Percentiles rank a stretch among this genome's conserved stretches.
Evolutionary conservation across 1,140 invertebrate species (phyloP).

Genomic region (Coptotermes formosanus): DNA sequence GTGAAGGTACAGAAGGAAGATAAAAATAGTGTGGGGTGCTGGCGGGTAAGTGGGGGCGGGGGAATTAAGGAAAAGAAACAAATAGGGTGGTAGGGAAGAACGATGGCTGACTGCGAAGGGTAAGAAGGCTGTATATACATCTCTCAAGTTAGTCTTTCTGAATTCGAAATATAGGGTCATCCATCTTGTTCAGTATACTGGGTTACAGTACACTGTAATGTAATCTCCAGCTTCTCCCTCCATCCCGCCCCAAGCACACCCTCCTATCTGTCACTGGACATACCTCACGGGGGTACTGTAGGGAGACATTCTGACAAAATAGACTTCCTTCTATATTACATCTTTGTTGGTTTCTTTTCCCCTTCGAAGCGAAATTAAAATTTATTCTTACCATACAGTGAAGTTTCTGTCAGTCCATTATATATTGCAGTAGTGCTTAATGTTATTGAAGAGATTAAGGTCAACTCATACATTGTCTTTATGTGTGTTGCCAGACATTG

Average conservation of each 20-base stretch:
- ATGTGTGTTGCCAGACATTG: neutral
- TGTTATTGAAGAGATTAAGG: neutral
- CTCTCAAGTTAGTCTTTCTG: neutral
- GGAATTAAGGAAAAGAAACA: constrained; percentile 6
- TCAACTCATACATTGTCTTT: neutral
- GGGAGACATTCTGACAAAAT: neutral
- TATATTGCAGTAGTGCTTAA: neutral
- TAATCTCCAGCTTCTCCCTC: neutral
- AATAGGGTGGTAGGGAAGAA: neutral
- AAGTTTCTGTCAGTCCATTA: neutral
- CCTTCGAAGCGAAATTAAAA: neutral
- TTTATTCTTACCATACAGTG: neutral
- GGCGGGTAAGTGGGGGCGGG: neutral
- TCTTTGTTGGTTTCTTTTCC: neutral
- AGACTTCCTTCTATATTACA: constrained; percentile 4
- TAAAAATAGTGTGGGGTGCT: neutral
- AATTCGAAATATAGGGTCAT: neutral
- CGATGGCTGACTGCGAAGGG: neutral
- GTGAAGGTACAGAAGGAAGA: neutral
- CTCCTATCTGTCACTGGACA: constrained; percentile 3
- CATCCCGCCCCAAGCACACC: neutral
- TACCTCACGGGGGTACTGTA: neutral
- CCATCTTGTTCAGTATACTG: neutral
- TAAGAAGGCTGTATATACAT: neutral
- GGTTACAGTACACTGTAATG: neutral